Evolutionary conservation across 1,140 invertebrate genomes (phyloP).

Genomic region (Rhopalosiphum maidis): DNA sequence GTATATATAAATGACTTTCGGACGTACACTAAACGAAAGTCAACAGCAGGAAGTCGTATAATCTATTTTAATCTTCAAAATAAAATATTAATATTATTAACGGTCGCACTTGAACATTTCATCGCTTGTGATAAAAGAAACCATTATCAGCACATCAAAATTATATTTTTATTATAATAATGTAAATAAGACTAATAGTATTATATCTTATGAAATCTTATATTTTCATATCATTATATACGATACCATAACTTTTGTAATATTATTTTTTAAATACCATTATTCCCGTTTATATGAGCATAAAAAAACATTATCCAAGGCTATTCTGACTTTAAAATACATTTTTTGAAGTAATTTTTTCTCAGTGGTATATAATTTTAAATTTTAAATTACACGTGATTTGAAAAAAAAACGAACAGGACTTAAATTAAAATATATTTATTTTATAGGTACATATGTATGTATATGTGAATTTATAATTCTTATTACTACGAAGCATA

Average conservation of each 20-base stretch:
- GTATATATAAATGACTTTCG: not conserved
- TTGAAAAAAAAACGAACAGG: not conserved
- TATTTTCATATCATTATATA: not conserved
- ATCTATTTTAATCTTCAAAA: constrained; percentile 4
- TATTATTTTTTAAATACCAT: not conserved
- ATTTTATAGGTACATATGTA: not conserved
- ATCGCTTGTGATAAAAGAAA: not conserved
- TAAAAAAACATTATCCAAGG: not conserved
- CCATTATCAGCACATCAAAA: not conserved
- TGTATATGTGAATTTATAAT: not conserved
- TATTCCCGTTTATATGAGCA: not conserved
- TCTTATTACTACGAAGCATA: not conserved
- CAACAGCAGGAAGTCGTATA: constrained; percentile 48
- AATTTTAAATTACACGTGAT: not conserved
- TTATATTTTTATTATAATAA: not conserved
- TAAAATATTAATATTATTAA: constrained; percentile 20
- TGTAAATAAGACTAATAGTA: not conserved
- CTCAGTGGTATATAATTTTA: not conserved
- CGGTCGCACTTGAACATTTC: constrained; percentile 20
- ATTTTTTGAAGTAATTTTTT: not conserved
- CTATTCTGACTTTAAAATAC: not conserved
- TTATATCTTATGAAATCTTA: not conserved
- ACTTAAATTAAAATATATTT: not conserved
- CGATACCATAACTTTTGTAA: not conserved
- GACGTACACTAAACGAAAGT: constrained; percentile 34